Base-by-base conservation (phyloP, 2,888 invertebrate species). In the Perizoma flavofasciatum region DNA sequence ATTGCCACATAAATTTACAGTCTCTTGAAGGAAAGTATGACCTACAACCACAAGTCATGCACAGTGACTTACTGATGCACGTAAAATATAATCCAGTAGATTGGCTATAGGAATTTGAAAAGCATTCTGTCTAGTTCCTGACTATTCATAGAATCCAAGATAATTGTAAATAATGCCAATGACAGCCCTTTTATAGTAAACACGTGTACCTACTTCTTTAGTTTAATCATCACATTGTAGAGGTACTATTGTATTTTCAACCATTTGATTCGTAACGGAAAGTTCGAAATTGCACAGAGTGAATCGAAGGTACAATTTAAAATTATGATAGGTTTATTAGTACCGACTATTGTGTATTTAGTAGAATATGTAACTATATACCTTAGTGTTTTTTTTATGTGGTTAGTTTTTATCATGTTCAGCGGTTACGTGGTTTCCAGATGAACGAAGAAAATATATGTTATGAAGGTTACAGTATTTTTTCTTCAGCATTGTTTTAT, bases 321-420 rank as follows among this genome's bases (percentile, higher is more conserved):
- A 37, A 37, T 5, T 37, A 22, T 22, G 3, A 22, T 22, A 22
- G 1, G 22, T 22, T 22, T 22, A 22, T 22, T 22, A 2, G 22
- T 22, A 22, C 22, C 1, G 1, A 22, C 22, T 22, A 22, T 22
- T 22, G 22, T 22, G 22, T 22, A 22, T 22, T 22, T 22, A 22
- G 22, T 22, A 22, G 22, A 2, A 22, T 22, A n/a, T 33, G 49
- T 43, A 53, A 43, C 3, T 48, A 39, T 49, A 45, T 9, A 6
- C 7, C 7, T 8, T 41, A 41, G n/a, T 50, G 33, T 10, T 45
- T 37, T 9, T 10, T 33, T 7, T 7, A 7, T 46, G 49, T 37
- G 46, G 46, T 57, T 54, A 50, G 46, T 44, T 39, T 48, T 57
- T 50, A 46, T 61, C 40, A n/a, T 53, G 46, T 11, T 56, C 52